Evolutionary conservation across 2,113 vertebrate species (phyloP), one percentile per base, ranked within the genome.

Genomic region (Speoplatyrhinus poulsoni): DNA sequence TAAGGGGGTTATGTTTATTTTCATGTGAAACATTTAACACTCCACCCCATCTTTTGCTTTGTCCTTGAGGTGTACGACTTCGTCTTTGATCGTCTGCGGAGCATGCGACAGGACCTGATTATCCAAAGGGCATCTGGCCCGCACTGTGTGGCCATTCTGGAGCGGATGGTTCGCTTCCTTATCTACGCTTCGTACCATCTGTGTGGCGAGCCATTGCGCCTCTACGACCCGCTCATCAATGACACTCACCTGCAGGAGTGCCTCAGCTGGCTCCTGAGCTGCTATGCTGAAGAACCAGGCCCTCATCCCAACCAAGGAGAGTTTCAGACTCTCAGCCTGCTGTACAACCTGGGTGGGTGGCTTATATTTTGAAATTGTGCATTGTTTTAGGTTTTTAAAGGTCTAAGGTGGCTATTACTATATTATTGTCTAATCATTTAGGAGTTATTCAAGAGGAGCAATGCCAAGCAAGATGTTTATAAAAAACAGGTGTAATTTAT

Each of bases 331-430:
- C 91, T 96, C 33, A 83, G 92, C 19, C 88, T 96, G 61, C 94
- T 96, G 1, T 96, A 94, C 82, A 95, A 96, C 72, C 82, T 96
- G 57, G 95, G 95, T 96, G 64, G 70, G 93, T 91, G 26, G 4
- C 26, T n/a, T 3, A 0, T 33, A 52, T 13, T 11, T 11, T 54
- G 4, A 9, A 49, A 52, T 6, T 3, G 36, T 6, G 6, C 36
- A 36, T 36, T 36, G 36, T 6, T 36, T 36, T 36, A 6, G 36
- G 36, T 36, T 3, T 36, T 6, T 6, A 36, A 36, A 3, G 36
- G 36, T 36, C n/a, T n/a, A n/a, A n/a, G n/a, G n/a, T n/a, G n/a
- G n/a, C n/a, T n/a, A n/a, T n/a, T n/a, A n/a, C n/a, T n/a, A n/a
- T n/a, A n/a, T n/a, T n/a, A n/a, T n/a, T n/a, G n/a, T n/a, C n/a